A percentile compares a stretch with the other conserved stretches of the same genome.
Evolutionary conservation across 2,113 vertebrate species (phyloP).

Genomic region (Thryonomys swinderianus): DNA sequence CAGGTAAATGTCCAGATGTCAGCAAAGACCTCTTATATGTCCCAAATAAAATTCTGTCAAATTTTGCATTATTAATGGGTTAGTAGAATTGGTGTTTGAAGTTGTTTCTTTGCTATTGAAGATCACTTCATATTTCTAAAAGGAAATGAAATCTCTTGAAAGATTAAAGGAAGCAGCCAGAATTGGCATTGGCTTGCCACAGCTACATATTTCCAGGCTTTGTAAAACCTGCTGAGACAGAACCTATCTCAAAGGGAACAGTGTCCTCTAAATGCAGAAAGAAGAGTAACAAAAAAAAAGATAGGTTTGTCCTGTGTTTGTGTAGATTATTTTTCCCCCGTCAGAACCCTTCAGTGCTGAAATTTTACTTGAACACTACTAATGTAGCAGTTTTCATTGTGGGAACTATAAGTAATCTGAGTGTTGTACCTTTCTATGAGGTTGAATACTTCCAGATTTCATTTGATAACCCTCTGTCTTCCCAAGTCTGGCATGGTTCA

Average conservation of each 20-base stretch:
- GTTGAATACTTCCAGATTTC: background rate
- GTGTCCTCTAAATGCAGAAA: background rate
- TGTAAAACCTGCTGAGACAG: slow-evolving; percentile 65
- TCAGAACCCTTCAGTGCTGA: background rate
- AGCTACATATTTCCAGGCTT: background rate
- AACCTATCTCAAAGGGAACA: background rate
- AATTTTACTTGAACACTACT: background rate
- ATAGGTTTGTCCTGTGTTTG: background rate
- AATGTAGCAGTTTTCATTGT: background rate
- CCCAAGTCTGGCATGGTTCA: background rate
- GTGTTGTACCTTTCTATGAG: background rate
- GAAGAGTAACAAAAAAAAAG: background rate
- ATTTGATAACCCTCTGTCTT: background rate
- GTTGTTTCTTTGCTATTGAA: background rate
- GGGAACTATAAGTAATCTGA: background rate
- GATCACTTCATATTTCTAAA: background rate
- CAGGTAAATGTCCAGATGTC: background rate
- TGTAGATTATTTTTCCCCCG: background rate
- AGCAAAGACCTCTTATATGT: background rate
- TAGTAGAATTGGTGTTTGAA: background rate
- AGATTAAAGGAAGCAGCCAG: background rate
- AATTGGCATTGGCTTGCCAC: background rate
- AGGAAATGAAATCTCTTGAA: slow-evolving; percentile 21
- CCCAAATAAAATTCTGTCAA: background rate
- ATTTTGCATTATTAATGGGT: background rate